Base-by-base conservation (phyloP, 1,140 invertebrate genomes). In the Atta cephalotes region DNA sequence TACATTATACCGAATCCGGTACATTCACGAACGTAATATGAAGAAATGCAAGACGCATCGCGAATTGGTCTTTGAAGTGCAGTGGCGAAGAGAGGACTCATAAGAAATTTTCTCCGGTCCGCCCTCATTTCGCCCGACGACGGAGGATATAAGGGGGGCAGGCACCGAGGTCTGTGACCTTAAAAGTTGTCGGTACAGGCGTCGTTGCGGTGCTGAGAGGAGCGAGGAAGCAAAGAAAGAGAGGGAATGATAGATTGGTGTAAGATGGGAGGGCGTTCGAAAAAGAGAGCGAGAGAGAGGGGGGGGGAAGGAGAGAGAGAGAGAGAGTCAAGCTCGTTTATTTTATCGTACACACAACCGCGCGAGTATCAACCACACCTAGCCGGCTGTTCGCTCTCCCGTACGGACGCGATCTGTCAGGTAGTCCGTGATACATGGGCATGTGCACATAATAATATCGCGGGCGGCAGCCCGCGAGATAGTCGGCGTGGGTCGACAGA, bases 401-500 rank as follows among this genome's bases (percentile, higher is more conserved):
- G 68, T 70, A 74, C 66, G 88, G 92, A 93, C 92, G 45, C 90
- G 91, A 94, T 93, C 92, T 94, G 93, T 94, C 94, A 93, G 93
- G 93, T 93, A 93, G 93, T 92, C 87, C 91, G 92, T 94, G 93
- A 94, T 93, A 93, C 93, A 93, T 92, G 88, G 88, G 78, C 89
- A 86, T 91, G 92, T 89, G 88, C 88, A 89, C 89, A 91, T 92
- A 92, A 93, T 92, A 93, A 92, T 91, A 92, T 92, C 90, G 89
- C 88, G 87, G n/a, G n/a, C 91, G 92, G 93, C 92, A 89, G 87
- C 70, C 89, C 89, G 90, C 91, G 92, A 90, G 88, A 91, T 92
- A 92, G 87, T 80, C 88, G 88, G 92, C 93, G 94, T 94, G 93
- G 94, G 94, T 92, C 92, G 94, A 90, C 94, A 94, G 94, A 94